A percentile compares a stretch with the other conserved stretches of the same genome.
Evolutionary conservation across 2,113 vertebrate genomes (phyloP).

Genomic region (Hucho hucho): DNA sequence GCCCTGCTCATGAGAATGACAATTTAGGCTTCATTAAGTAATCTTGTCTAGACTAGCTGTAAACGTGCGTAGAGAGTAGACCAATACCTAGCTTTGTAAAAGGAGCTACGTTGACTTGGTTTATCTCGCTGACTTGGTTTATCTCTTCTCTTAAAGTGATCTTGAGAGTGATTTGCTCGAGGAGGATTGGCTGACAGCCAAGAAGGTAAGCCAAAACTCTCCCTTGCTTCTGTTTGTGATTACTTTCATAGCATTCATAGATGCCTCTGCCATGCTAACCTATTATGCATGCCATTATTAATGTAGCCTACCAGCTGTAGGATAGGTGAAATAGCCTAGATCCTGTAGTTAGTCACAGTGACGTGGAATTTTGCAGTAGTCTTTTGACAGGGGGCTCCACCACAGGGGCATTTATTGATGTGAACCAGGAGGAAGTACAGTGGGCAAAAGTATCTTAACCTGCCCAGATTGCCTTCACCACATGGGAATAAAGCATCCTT

Average conservation of each 20-base stretch:
- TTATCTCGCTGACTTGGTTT: background rate
- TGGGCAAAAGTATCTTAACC: slow-evolving; percentile 59
- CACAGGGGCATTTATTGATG: slow-evolving; percentile 60
- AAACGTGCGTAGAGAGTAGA: too few relatives aligned
- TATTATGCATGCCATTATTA: too few relatives aligned
- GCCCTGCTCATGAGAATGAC: background rate
- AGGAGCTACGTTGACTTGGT: too few relatives aligned
- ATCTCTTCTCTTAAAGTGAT: slow-evolving; percentile 77
- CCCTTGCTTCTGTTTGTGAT: background rate
- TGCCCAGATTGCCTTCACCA: slow-evolving; percentile 69
- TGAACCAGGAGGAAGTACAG: slow-evolving; percentile 64
- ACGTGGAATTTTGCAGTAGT: slow-evolving; percentile 8
- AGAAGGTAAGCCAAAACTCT: slow-evolving; percentile 83
- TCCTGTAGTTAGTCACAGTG: too few relatives aligned
- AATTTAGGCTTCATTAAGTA: background rate
- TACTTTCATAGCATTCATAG: background rate
- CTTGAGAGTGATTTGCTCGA: slow-evolving; percentile 92
- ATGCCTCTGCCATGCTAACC: background rate
- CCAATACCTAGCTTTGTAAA: too few relatives aligned
- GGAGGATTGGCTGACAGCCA: slow-evolving; percentile 88
- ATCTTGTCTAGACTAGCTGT: background rate
- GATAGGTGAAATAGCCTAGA: too few relatives aligned
- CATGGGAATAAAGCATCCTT: slow-evolving; percentile 65
- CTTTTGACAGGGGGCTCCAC: slow-evolving; percentile 64
- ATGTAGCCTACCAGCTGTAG: too few relatives aligned